These are phyloP conservation scores for Alethe castanea DNA, from an alignment of 2,113 vertebrate species.

Conservation along the genomic window DNA sequence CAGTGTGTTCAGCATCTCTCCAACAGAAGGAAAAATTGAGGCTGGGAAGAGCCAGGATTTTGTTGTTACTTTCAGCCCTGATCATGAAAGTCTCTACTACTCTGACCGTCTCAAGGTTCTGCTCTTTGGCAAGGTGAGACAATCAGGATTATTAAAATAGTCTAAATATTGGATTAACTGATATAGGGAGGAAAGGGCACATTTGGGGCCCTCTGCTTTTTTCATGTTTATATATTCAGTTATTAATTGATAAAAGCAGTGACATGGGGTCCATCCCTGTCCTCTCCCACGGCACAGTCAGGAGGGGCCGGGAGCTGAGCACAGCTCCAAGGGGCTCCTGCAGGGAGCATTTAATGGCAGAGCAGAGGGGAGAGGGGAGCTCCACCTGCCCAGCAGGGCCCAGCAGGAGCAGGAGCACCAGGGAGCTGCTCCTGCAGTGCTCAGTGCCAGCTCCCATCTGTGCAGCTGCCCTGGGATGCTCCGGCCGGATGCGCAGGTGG, in stretches of 20 bases:
- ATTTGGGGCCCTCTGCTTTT: neutral
- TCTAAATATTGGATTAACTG: neutral
- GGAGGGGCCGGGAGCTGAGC: neutral
- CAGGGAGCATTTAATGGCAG: neutral
- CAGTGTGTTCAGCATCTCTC: slow-evolving; percentile 83
- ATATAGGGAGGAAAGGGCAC: neutral
- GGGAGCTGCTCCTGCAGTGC: neutral
- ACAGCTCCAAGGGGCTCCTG: neutral
- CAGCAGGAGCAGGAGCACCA: neutral
- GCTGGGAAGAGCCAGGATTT: slow-evolving; percentile 78
- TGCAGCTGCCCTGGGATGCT: neutral
- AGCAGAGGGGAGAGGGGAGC: neutral
- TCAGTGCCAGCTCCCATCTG: neutral
- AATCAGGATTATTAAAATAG: neutral
- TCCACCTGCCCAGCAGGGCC: accelerated
- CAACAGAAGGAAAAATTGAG: slow-evolving; percentile 76
- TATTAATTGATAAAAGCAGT: neutral
- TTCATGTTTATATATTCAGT: neutral
- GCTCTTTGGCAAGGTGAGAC: slow-evolving; percentile 82
- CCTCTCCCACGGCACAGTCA: accelerated
- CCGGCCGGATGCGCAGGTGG: neutral
- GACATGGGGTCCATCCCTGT: neutral
- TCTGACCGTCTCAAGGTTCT: slow-evolving; percentile 81
- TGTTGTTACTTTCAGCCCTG: slow-evolving; percentile 85
- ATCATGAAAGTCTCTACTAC: slow-evolving; percentile 84